Evolutionary conservation across 2,113 vertebrate genomes (phyloP).

Genomic region (Verasper variegatus): DNA sequence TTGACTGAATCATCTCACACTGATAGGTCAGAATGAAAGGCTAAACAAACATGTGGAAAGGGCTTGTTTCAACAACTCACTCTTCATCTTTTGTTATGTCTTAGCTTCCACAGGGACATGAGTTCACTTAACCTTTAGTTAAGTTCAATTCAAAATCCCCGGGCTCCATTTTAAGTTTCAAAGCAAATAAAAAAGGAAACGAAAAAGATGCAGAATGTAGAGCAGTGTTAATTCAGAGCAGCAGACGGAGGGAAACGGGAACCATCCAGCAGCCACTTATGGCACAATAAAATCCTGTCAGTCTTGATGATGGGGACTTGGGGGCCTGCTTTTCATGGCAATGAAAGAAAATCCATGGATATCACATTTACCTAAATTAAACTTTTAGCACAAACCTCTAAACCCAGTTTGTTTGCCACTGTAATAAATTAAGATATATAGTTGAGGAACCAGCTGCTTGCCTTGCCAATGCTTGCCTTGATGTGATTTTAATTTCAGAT

Average conservation of each 20-base stretch:
- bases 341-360: not conserved
- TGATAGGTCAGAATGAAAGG: slow-evolving; percentile 35
- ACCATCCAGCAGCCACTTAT: slow-evolving; percentile 8
- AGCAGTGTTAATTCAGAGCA: slow-evolving; percentile 21
- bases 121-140: slow-evolving; percentile 16
- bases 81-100: not conserved
- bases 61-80: slow-evolving; percentile 27
- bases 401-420: not conserved
- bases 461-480: not conserved
- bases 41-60: slow-evolving; percentile 6
- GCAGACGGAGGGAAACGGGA: slow-evolving; percentile 7
- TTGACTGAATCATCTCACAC: slow-evolving; percentile 26
- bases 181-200: not conserved
- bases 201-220: not conserved
- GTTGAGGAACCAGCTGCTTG: slow-evolving; percentile 1
- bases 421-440: slow-evolving; percentile 16
- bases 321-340: not conserved
- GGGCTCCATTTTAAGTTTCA: slow-evolving; percentile 9
- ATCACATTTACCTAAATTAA: not conserved
- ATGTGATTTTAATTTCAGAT: slow-evolving; percentile 39
- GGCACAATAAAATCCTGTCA: not conserved
- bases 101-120: slow-evolving; percentile 7
- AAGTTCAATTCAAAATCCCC: not conserved
- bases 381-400: not conserved
- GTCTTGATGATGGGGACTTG: not conserved